Evolutionary conservation across 1,140 invertebrate genomes (phyloP).

Genomic region (Tetragnatha versicolor): DNA sequence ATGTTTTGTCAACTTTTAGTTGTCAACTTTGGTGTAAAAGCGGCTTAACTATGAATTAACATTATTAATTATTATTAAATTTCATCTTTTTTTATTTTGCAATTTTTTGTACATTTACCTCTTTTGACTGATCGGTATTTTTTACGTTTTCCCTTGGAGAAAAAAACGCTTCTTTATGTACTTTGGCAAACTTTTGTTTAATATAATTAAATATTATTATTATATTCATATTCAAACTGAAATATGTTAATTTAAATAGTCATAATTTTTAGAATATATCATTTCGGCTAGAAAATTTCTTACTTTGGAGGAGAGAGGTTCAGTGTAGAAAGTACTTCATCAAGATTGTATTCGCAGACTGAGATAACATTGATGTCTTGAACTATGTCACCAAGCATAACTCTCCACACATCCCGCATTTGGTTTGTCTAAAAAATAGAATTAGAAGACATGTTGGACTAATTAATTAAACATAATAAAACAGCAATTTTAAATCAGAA

Average conservation of each 20-base stretch:
- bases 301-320: neutral
- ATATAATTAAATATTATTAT: neutral
- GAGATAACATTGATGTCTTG: constrained; percentile 3
- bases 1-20: too few relatives aligned
- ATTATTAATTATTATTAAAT: too few relatives aligned
- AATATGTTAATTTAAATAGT: neutral
- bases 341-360: neutral
- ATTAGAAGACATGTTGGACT: neutral
- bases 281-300: neutral
- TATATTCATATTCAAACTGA: neutral
- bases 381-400: neutral
- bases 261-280: neutral
- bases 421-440: neutral
- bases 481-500: too few relatives aligned
- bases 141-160: too few relatives aligned
- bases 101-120: too few relatives aligned
- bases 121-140: too few relatives aligned
- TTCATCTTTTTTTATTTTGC: too few relatives aligned
- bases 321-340: neutral
- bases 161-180: too few relatives aligned
- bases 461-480: too few relatives aligned
- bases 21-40: too few relatives aligned
- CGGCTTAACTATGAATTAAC: too few relatives aligned
- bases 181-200: neutral
- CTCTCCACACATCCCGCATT: neutral